These are phyloP conservation scores for Butorides virescens DNA, from an alignment of 2,113 vertebrate species.

Conservation along the genomic window DNA sequence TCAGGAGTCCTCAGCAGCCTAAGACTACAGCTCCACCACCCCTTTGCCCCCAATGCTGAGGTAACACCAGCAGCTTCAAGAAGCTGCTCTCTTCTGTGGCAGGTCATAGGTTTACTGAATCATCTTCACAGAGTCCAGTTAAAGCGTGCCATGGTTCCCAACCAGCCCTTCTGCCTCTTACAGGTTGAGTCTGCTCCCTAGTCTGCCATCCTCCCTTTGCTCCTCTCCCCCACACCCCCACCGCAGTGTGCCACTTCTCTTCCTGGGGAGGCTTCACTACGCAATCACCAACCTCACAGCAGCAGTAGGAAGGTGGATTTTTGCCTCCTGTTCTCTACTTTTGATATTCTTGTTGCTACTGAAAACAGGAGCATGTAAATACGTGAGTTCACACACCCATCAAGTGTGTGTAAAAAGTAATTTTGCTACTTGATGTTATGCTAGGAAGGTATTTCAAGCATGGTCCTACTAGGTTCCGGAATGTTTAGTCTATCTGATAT, in stretches of 20 bases:
- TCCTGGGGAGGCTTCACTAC: not conserved
- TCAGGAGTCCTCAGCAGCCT: not conserved
- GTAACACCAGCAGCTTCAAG: not conserved
- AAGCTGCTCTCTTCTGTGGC: not conserved
- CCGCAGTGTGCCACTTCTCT: not conserved
- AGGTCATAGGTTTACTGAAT: not conserved
- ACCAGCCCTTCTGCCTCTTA: not conserved
- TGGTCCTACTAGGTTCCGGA: not conserved
- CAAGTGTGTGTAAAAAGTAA: not conserved
- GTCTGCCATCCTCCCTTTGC: not conserved
- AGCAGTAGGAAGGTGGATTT: not conserved
- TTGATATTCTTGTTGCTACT: not conserved
- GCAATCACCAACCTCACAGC: not conserved
- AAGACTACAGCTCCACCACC: not conserved
- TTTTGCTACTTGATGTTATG: not conserved
- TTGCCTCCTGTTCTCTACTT: not conserved
- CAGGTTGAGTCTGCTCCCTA: not conserved
- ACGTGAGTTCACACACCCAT: not conserved
- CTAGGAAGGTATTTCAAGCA: not conserved
- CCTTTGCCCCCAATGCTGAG: not conserved
- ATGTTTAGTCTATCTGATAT: constrained; percentile 55
- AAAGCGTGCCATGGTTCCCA: not conserved
- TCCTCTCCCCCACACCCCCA: not conserved
- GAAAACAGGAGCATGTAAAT: not conserved
- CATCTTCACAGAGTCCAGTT: not conserved